These are phyloP conservation scores for Saimiri boliviensis DNA, from an alignment of 2,113 vertebrate species.

Conservation along the genomic window DNA sequence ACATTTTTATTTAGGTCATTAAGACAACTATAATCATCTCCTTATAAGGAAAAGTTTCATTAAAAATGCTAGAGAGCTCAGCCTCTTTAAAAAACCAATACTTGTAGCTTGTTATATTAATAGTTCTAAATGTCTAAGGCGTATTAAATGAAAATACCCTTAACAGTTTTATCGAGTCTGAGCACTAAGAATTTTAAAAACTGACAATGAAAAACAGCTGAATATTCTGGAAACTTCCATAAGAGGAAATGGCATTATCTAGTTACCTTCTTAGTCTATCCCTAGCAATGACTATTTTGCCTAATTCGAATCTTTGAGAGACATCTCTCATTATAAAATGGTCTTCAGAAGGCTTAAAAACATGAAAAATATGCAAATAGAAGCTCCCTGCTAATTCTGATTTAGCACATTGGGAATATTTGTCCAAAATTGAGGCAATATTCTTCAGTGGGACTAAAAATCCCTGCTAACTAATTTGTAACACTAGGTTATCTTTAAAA, in stretches of 20 bases:
- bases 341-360: neutral
- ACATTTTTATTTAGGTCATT: conserved; percentile 74
- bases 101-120: conserved; percentile 77
- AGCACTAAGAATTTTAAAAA: conserved; percentile 55
- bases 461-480: neutral
- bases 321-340: neutral
- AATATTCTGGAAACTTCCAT: conserved; percentile 56
- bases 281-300: conserved; percentile 32
- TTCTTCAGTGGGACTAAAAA: neutral
- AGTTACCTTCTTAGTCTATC: conserved; percentile 12
- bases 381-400: neutral
- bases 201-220: conserved; percentile 50
- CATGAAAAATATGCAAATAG: neutral
- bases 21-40: conserved; percentile 77
- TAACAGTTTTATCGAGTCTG: conserved; percentile 42
- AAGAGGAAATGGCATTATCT: conserved; percentile 9
- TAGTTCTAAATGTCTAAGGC: conserved; percentile 68
- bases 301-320: neutral
- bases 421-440: neutral
- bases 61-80: conserved; percentile 81
- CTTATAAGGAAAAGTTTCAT: conserved; percentile 83
- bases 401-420: neutral
- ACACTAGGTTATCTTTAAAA: neutral
- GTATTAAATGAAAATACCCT: conserved; percentile 59
- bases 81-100: conserved; percentile 81